Conservation (phyloP, 2,113 vertebrate species). For the Phyllopteryx taeniolatus region DNA sequence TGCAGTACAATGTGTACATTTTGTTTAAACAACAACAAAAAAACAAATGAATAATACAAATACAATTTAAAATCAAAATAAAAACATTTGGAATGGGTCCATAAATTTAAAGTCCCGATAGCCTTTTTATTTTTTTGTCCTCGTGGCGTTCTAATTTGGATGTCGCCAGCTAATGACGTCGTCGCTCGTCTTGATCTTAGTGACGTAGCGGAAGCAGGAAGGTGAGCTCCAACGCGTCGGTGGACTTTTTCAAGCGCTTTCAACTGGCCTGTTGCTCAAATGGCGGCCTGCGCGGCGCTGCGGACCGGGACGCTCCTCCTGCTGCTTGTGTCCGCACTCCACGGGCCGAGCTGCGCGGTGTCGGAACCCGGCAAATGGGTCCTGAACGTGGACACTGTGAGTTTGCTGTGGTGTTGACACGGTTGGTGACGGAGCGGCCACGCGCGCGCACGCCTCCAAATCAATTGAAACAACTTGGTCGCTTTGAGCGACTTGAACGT, state of each 20-base stretch:
- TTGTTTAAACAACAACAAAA: too few relatives aligned
- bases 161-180: background rate
- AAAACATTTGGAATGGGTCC: too few relatives aligned
- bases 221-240: constrained; percentile 21
- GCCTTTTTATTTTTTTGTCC: too few relatives aligned
- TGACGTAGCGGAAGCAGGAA: constrained; percentile 38
- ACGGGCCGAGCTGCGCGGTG: constrained; percentile 25
- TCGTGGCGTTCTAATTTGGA: too few relatives aligned
- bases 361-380: constrained; percentile 73
- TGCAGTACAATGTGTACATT: too few relatives aligned
- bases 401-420: constrained; percentile 30
- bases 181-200: background rate
- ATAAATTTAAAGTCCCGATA: too few relatives aligned
- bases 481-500: too few relatives aligned
- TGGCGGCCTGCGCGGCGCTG: constrained; percentile 35
- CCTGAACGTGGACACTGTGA: constrained; percentile 57
- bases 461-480: background rate
- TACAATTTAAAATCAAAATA: too few relatives aligned
- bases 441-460: background rate
- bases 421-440: background rate
- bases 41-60: too few relatives aligned
- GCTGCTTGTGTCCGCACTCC: constrained; percentile 20
- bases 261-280: constrained; percentile 21
- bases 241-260: constrained; percentile 15
- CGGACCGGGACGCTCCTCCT: constrained; percentile 23